Percentiles rank a stretch among this genome's conserved stretches.
Conservation (phyloP, 2,888 invertebrate species). For the Antheraea yamamai region DNA sequence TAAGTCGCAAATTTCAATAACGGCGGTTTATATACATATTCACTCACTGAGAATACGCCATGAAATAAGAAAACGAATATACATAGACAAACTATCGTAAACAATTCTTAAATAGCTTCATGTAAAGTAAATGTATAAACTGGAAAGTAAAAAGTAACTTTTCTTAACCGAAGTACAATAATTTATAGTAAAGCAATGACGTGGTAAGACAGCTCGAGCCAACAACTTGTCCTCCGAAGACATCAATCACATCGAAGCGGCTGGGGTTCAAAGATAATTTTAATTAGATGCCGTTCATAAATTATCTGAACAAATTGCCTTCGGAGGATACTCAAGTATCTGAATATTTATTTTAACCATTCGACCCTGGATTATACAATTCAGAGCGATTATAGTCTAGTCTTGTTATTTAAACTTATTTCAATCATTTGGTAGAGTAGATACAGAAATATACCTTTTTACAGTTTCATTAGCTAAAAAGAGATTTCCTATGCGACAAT, state of each 20-base stretch:
- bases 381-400: background rate
- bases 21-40: no score
- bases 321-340: conserved; percentile 1
- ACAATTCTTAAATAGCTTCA: background rate
- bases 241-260: background rate
- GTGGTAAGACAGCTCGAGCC: background rate
- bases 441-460: background rate
- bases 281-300: conserved; percentile 5
- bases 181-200: background rate
- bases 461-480: no score
- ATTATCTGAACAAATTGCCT: conserved; percentile 4
- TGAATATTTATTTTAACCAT: background rate
- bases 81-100: background rate
- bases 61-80: background rate
- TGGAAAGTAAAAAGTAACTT: background rate
- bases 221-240: background rate
- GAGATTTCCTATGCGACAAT: background rate
- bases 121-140: background rate
- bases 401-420: background rate
- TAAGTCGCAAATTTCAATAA: no score
- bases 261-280: conserved; percentile 5
- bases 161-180: background rate
- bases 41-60: no score
- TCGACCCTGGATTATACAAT: background rate
- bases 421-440: background rate